A percentile compares a stretch with the other conserved stretches of the same genome.
Conservation (phyloP, 2,113 vertebrate genomes). For the Bothrops jararaca region DNA sequence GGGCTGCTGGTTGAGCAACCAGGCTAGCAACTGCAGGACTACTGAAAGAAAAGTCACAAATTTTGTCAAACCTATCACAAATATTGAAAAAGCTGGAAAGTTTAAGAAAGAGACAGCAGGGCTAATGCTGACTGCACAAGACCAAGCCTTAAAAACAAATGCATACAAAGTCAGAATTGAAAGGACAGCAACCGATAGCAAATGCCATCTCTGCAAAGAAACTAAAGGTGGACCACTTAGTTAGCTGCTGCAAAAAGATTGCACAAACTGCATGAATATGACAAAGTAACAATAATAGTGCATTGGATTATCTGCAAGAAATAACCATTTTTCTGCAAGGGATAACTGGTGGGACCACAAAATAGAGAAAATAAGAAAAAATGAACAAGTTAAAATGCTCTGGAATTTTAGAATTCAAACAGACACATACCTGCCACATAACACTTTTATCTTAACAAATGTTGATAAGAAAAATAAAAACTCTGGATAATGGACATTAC, state of each 20-base stretch:
- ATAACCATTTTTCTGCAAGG: too few relatives aligned
- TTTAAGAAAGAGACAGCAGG: too few relatives aligned
- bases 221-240: neutral
- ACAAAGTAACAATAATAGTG: too few relatives aligned
- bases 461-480: neutral
- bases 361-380: neutral
- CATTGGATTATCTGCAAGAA: too few relatives aligned
- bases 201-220: neutral
- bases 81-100: too few relatives aligned
- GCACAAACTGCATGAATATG: too few relatives aligned
- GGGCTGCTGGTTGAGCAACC: too few relatives aligned
- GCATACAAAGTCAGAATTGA: neutral
- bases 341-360: too few relatives aligned
- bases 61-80: too few relatives aligned
- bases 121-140: neutral
- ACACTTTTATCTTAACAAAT: neutral
- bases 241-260: neutral
- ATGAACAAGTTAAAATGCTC: neutral
- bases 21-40: too few relatives aligned
- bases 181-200: neutral
- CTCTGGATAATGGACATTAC: too few relatives aligned
- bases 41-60: too few relatives aligned
- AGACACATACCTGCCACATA: neutral
- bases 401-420: neutral
- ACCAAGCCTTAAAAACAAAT: neutral